A percentile compares a stretch with the other conserved stretches of the same genome.
Evolutionary conservation across 2,888 invertebrate species (phyloP).

Genomic region (Halictus quadricinctus): DNA sequence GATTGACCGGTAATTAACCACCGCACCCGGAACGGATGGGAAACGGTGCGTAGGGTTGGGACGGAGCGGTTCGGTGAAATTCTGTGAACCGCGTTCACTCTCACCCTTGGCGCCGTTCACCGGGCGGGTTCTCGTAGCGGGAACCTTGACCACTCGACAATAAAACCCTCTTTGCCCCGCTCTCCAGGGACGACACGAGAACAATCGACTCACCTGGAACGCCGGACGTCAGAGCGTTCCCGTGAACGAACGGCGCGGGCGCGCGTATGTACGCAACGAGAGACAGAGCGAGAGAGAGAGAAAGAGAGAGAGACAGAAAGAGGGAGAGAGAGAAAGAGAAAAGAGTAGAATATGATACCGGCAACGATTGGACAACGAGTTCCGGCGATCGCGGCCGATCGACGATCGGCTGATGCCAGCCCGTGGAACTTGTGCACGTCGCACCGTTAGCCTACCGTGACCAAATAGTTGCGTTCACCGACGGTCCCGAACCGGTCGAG

Average conservation of each 20-base stretch:
- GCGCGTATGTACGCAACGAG: conserved; percentile 4
- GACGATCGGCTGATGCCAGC: conserved; percentile 5
- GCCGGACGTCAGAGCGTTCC: conserved; percentile 17
- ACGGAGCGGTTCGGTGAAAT: not conserved
- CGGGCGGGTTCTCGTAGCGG: not conserved
- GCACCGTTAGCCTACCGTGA: conserved; percentile 50
- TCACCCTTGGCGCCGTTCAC: not conserved
- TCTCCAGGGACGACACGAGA: conserved; percentile 15
- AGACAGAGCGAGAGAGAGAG: not conserved
- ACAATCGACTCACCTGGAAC: conserved; percentile 24
- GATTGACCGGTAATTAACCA: not conserved
- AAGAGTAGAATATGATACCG: conserved; percentile 13
- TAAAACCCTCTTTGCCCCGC: not conserved
- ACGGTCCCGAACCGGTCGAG: conserved; percentile 25
- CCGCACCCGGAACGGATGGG: too few relatives aligned
- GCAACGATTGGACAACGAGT: conserved; percentile 33
- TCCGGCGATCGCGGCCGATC: conserved; percentile 40
- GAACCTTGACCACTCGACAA: conserved; percentile 11
- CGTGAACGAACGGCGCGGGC: conserved; percentile 20
- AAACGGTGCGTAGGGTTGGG: not conserved
- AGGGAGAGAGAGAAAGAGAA: not conserved
- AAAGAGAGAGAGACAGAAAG: not conserved
- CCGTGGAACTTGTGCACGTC: conserved; percentile 29
- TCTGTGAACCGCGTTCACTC: not conserved
- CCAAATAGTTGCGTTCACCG: conserved; percentile 46